Percentiles rank a stretch among this genome's conserved stretches.
Evolutionary conservation across 2,113 vertebrate species (phyloP).

Genomic region (Psilopogon haemacephalus): DNA sequence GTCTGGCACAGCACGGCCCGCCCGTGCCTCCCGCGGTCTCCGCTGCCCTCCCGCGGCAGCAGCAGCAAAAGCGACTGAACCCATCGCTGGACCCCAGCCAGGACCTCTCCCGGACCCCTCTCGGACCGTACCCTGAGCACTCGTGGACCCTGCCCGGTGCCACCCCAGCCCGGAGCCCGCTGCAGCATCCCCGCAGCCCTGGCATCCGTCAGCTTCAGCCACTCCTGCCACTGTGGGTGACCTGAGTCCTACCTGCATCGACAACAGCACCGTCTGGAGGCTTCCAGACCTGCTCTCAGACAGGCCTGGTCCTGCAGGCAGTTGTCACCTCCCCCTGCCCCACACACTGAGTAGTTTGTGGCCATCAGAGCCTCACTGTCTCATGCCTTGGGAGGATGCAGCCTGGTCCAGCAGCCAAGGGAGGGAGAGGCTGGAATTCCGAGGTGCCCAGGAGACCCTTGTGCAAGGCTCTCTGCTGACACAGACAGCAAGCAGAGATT

Average conservation of each 20-base stretch:
- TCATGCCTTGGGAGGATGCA: background rate
- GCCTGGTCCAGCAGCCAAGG: background rate
- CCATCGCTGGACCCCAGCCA: background rate
- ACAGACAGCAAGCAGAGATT: background rate
- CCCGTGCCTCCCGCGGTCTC: background rate
- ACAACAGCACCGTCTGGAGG: accelerated
- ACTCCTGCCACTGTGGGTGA: accelerated
- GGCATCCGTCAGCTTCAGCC: background rate
- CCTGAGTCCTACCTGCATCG: accelerated
- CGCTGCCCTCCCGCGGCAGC: slow-evolving; percentile 28
- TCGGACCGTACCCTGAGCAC: too few species aligned
- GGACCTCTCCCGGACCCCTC: background rate
- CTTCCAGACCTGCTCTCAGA: background rate
- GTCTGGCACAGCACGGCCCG: too few species aligned
- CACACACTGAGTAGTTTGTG: background rate
- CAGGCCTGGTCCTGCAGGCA: background rate
- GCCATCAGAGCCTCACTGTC: background rate
- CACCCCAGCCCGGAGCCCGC: background rate
- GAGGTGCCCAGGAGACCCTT: background rate
- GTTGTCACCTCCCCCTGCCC: background rate
- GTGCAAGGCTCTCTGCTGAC: background rate
- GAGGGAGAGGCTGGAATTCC: background rate
- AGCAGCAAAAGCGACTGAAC: background rate
- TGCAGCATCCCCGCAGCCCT: background rate
- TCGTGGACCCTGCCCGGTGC: background rate